Evolutionary conservation across 53 echinoderm and acorn worm genomes (phyloP).

Genomic region (Luidia sarsii): DNA sequence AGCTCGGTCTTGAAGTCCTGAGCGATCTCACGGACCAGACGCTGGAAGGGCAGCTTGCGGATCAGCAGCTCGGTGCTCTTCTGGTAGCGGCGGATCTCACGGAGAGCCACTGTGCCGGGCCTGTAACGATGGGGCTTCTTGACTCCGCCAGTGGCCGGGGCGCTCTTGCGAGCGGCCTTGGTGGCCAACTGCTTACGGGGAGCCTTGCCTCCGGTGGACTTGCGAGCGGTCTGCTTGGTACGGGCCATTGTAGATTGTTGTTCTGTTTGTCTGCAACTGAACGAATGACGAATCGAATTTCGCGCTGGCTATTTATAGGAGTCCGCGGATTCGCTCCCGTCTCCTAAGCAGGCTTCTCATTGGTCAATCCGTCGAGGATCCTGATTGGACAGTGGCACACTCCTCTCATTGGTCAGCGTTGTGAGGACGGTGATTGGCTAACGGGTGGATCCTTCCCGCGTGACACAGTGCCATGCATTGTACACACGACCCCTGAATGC

Average conservation of each 20-base stretch:
- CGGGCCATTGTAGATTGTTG: conserved; percentile 79
- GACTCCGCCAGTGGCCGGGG: conserved; percentile 98
- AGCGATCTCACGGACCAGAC: conserved; percentile 98
- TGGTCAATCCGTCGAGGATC: background rate
- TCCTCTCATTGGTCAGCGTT: conserved; percentile 48
- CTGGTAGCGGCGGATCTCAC: conserved; percentile 99
- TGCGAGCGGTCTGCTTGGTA: conserved; percentile 98
- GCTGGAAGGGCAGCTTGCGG: conserved; percentile 99
- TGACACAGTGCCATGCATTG: no score
- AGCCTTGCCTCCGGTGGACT: conserved; percentile 98
- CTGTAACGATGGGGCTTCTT: conserved; percentile 99
- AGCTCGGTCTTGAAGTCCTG: conserved; percentile 99
- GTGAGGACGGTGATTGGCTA: conserved; percentile 54
- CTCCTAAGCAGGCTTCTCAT: background rate
- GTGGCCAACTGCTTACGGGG: conserved; percentile 96
- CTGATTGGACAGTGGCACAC: conserved; percentile 22
- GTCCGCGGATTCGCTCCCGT: conserved; percentile 10
- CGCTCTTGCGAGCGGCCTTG: conserved; percentile 97
- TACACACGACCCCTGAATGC: no score
- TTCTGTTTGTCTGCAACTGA: conserved; percentile 43
- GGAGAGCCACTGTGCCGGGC: conserved; percentile 97
- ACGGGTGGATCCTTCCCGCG: conserved; percentile 42
- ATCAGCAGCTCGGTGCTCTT: conserved; percentile 99
- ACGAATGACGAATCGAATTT: conserved; percentile 20
- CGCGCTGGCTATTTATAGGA: conserved; percentile 30